Evolutionary conservation across 2,888 invertebrate species (phyloP).

Genomic region (Furcula furcula): DNA sequence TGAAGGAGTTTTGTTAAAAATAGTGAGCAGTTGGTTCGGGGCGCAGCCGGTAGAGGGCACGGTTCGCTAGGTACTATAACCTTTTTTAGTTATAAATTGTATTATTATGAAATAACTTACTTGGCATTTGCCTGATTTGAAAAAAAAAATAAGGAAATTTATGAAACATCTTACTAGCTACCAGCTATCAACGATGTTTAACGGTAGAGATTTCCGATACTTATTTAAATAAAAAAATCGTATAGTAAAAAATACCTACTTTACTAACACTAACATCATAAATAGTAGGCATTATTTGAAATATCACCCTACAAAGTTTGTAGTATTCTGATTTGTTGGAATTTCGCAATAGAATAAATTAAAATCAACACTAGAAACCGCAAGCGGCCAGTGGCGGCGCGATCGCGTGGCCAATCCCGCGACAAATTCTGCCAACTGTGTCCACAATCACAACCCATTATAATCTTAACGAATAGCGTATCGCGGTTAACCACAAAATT

Average conservation of each 20-base stretch:
- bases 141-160: too few species aligned
- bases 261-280: too few species aligned
- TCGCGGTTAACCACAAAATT: slow-evolving; percentile 78
- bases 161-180: too few species aligned
- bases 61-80: too few species aligned
- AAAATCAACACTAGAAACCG: slow-evolving; percentile 30
- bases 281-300: too few species aligned
- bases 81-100: slow-evolving; percentile 18
- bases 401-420: slow-evolving; percentile 47
- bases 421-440: slow-evolving; percentile 51
- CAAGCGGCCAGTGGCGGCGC: slow-evolving; percentile 29
- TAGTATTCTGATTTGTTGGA: neutral
- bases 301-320: too few species aligned
- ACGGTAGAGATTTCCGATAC: too few species aligned
- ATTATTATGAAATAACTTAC: too few species aligned
- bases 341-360: slow-evolving; percentile 23
- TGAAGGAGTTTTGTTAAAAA: slow-evolving; percentile 74
- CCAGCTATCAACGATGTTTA: too few species aligned
- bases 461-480: slow-evolving; percentile 76
- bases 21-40: slow-evolving; percentile 51
- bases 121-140: too few species aligned
- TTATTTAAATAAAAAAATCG: too few species aligned
- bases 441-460: slow-evolving; percentile 62
- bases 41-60: slow-evolving; percentile 63
- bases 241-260: too few species aligned